Percentiles rank a stretch among this genome's conserved stretches.
Evolutionary conservation across 2,888 invertebrate species (phyloP).

Genomic region (Hirtodrosophila confusa): DNA sequence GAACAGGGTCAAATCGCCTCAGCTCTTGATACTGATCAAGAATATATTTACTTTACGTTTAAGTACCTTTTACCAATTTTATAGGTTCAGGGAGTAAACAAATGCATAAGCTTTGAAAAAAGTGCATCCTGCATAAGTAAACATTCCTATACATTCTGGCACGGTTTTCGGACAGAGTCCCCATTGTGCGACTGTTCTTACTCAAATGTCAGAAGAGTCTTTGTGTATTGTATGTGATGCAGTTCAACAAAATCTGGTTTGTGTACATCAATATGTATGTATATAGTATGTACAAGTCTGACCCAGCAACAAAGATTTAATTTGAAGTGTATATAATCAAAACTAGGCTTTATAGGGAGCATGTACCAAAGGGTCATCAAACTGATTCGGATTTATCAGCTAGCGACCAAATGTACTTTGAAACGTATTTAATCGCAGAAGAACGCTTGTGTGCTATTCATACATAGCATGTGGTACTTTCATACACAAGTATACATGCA

Average conservation of each 20-base stretch:
- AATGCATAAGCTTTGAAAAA: too few species aligned
- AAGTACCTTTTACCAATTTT: too few species aligned
- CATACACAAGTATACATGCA: neutral
- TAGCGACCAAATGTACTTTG: slow-evolving; percentile 39
- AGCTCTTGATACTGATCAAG: too few species aligned
- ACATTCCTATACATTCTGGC: too few species aligned
- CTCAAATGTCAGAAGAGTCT: neutral
- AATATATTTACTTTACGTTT: too few species aligned
- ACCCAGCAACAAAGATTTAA: slow-evolving; percentile 6
- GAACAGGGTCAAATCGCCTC: too few species aligned
- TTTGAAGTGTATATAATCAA: too few species aligned
- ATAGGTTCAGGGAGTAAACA: too few species aligned
- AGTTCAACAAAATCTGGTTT: slow-evolving; percentile 19
- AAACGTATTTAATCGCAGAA: slow-evolving; percentile 36
- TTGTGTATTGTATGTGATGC: neutral
- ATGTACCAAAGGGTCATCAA: slow-evolving; percentile 5
- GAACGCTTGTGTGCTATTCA: slow-evolving; percentile 4
- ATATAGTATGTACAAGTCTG: neutral
- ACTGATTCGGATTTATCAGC: slow-evolving; percentile 13
- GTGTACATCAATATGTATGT: neutral
- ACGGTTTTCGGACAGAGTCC: too few species aligned
- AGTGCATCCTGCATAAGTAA: too few species aligned
- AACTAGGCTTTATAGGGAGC: neutral
- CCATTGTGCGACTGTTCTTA: neutral
- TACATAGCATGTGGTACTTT: neutral